These are phyloP conservation scores for Scomberomorus guttatus DNA, from an alignment of 2,797 vertebrate species.

Conservation along the genomic window DNA sequence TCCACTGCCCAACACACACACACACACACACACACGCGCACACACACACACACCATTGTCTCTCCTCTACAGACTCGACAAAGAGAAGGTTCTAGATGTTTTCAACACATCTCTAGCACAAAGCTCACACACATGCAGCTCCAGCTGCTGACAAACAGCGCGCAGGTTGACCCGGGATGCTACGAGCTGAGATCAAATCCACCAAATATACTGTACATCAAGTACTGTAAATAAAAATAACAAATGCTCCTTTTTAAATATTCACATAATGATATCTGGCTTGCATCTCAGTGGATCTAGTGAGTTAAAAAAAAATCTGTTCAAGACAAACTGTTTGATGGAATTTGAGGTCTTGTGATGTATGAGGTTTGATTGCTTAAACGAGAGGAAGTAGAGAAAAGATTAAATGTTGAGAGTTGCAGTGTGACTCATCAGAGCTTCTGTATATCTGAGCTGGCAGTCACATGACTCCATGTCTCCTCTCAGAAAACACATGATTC, in stretches of 20 bases:
- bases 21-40: neutral
- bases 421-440: neutral
- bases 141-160: slow-evolving; percentile 10
- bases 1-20: no score
- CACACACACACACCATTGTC: neutral
- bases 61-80: slow-evolving; percentile 49
- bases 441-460: neutral
- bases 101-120: slow-evolving; percentile 44
- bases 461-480: slow-evolving; percentile 8
- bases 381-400: slow-evolving; percentile 34
- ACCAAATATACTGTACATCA: neutral
- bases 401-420: slow-evolving; percentile 29
- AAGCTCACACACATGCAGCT: slow-evolving; percentile 16
- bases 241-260: no score
- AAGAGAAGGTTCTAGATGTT: slow-evolving; percentile 65
- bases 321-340: no score
- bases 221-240: neutral
- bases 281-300: neutral
- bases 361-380: neutral
- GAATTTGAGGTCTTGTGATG: slow-evolving; percentile 8
- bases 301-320: neutral
- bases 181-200: neutral
- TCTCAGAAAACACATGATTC: slow-evolving; percentile 23
- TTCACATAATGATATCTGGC: neutral
- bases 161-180: neutral